Base-by-base conservation (phyloP, 1,140 invertebrate species). In the Vollenhovia emeryi region DNA sequence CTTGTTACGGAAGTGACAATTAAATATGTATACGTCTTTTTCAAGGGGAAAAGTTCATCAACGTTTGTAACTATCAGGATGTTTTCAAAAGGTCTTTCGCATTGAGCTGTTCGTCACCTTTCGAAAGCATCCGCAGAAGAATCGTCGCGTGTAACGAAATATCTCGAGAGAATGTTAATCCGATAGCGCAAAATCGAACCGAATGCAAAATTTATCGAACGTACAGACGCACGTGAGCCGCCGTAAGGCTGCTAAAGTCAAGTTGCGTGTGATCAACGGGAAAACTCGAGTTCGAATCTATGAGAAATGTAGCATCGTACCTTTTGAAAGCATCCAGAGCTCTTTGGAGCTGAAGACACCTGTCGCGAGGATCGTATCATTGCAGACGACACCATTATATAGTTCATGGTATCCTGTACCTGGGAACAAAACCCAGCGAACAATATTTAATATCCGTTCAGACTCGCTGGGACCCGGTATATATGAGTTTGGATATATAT, bases 291-390 rank as follows among this genome's bases (percentile, higher is more conserved):
- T 84, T 84, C 73, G 78, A 86, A 76, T 85, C 50, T 79, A 52
- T 75, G 50, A 76, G 64, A 57, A 83, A 76, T 68, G 89, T 89
- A 89, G 89, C 92, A 92, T 93, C 95, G 95, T 97, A 98, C 98
- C 98, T 98, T 98, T 99, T 92, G 98, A 98, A 94, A 99, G 96
- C 95, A 98, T 98, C 98, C 98, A 99, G 93, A 99, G 96, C 96
- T 99, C 99, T 96, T 98, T 98, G 87, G 99, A 99, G 93, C 98
- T 99, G 96, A 99, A 99, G 93, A 99, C 99, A 94, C 99, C 99
- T 91, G 98, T 99, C 91, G 99, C 98, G 96, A 99, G 96, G 95
- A 99, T 99, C 94, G 99, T 99, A 96, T 99, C 98, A 96, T 99
- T 99, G 96, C 98, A 99, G 95, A 99, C 97, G 93, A 99, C 98